Evolutionary conservation across 64 coral and sea anemone genomes (phyloP).

Genomic region (Orbicella faveolata): DNA sequence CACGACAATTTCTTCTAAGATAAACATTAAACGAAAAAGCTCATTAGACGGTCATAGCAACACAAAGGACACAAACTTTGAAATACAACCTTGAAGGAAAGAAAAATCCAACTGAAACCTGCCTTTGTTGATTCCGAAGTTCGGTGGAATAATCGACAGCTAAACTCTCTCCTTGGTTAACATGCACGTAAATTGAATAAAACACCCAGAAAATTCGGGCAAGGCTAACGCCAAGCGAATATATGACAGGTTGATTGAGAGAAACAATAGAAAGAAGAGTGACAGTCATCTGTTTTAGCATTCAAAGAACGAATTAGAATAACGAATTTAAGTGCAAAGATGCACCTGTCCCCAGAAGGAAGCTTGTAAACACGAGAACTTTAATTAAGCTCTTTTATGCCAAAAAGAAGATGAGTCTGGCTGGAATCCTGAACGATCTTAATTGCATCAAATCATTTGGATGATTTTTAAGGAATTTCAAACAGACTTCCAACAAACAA

Average conservation of each 20-base stretch:
- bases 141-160: not conserved
- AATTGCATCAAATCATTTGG: no score
- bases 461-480: no score
- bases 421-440: no score
- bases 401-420: no score
- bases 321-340: not conserved
- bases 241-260: not conserved
- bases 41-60: no score
- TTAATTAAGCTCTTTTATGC: no score
- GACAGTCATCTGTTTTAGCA: not conserved
- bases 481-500: no score
- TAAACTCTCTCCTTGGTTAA: not conserved
- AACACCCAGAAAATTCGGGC: not conserved
- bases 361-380: not conserved
- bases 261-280: not conserved
- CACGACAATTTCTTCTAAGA: not conserved
- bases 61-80: not conserved
- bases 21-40: not conserved
- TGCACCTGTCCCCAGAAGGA: not conserved
- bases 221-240: not conserved
- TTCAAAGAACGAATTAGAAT: slow-evolving; percentile 30
- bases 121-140: not conserved
- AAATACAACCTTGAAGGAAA: not conserved
- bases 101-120: not conserved
- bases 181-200: not conserved